Base-by-base conservation (phyloP, 2,888 invertebrate species). In the Ophonus ardosiacus region DNA sequence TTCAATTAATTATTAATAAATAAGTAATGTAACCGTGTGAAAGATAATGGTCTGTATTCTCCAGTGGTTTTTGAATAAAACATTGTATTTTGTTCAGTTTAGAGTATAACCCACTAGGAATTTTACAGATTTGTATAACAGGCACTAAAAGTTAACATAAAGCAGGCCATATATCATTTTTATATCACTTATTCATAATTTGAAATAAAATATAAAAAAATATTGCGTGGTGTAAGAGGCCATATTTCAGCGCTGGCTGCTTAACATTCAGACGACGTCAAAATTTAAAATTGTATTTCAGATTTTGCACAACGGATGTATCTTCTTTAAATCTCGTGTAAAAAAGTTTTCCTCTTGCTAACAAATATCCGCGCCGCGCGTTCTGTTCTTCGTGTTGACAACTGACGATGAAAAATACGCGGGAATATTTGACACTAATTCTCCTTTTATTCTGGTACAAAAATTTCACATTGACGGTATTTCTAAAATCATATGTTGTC, bases 381-480 rank as follows among this genome's bases (percentile, higher is more conserved):
- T 43, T 71, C 68, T 71, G 57, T 71, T 65, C 57, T 82, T 56
- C 38, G 38, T 56, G 81, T 74, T 76, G 83, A 84, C 83, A 84
- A 57, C 61, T 84, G 83, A 84, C 83, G 83, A 76, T 84, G 83
- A 84, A 84, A 84, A 84, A 84, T 84, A 84, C 71, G 59, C 65
- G 59, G 61, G 31, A 65, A 74, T 76, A 84, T 84, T 84, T 84
- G 83, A 84, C 83, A 84, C 83, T 84, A 84, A 84, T 84, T 84
- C 83, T 51, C 76, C 76, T 63, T 84, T 84, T 84, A 84, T 84
- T 84, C 83, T 82, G 57, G 57, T 71, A 51, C 57, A 76, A 61
- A 61, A 74, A 84, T 74, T 74, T 74, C 74, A 84, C 40, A 83
- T 83, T 83, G 74, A 83, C 83, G 63, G 59, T 84, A 59, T 76